These are phyloP conservation scores for Tridacna crocea DNA, from an alignment of 2,888 invertebrate genomes.

Conservation along the genomic window DNA sequence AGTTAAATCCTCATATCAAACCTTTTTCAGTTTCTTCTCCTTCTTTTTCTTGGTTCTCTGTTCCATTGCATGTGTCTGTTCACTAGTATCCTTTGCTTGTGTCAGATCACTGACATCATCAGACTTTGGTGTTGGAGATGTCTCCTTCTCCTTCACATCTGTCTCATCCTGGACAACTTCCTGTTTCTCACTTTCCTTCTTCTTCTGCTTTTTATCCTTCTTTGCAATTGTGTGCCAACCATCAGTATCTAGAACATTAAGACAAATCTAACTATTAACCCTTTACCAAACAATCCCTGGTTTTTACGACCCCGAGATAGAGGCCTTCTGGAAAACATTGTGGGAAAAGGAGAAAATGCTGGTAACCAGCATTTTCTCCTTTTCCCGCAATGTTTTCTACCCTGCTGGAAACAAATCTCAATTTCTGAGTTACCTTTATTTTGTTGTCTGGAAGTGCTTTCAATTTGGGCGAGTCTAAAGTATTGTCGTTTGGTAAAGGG, in stretches of 20 bases:
- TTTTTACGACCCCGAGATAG: too few species aligned
- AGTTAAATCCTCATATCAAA: constrained; percentile 3
- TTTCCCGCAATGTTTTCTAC: too few species aligned
- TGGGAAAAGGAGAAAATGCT: too few species aligned
- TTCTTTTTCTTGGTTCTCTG: constrained; percentile 63
- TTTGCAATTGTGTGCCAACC: constrained; percentile 73
- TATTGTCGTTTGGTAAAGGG: too few species aligned
- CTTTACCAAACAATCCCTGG: too few species aligned
- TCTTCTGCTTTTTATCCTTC: constrained; percentile 74
- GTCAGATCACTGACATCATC: background rate
- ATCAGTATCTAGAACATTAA: constrained; percentile 52
- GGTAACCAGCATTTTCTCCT: too few species aligned
- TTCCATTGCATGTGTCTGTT: constrained; percentile 53
- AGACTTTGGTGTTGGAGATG: background rate
- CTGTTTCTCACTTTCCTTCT: constrained; percentile 55
- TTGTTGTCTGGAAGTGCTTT: too few species aligned
- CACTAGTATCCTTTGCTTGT: constrained; percentile 17
- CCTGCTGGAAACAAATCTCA: too few species aligned
- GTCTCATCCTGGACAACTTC: constrained; percentile 24
- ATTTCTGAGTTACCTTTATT: too few species aligned
- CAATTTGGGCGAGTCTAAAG: too few species aligned
- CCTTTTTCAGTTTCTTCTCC: constrained; percentile 65
- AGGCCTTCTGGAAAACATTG: too few species aligned
- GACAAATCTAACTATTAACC: too few species aligned
- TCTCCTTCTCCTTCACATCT: constrained; percentile 7